Evolutionary conservation across 2,113 vertebrate species (phyloP), one percentile per base, ranked within the genome.

Genomic region (Onychostoma macrolepis): DNA sequence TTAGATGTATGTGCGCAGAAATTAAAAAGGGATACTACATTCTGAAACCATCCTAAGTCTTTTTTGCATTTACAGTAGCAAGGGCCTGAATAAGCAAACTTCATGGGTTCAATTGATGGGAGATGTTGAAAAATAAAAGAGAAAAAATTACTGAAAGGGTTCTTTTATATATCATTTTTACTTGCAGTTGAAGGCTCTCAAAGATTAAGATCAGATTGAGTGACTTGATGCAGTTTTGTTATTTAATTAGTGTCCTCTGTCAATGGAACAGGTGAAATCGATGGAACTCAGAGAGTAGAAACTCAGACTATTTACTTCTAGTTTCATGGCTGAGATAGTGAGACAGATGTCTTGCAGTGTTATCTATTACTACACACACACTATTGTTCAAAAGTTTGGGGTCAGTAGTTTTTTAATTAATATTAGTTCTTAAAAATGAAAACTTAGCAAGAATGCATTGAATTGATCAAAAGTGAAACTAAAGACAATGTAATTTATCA

Each of bases 1-100:
- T 76, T 77, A 85, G 77, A 89, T 82, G 85, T 53, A 78, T 63
- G 36, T 82, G 71, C 61, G 63, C 74, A 85, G 33, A 83, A 30
- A 61, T 80, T 45, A 43, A 75, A 75, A 75, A 79, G 53, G 38
- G 83, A 83, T 86, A 63, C 74, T 80, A 15, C 38, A 83, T 85
- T 81, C 74, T 80, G 0, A 80, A 80, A 38, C 4, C 6, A 15
- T 36, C 50, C 21, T 13, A n/a, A 58, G 19, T 80, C 2, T 6
- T 79, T 19, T 78, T 21, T 12, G 17, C 19, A 36, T 63, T 80
- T 19, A 53, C 13, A 41, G 11, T 56, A 58, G 19, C 30, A 83
- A 78, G 56, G 56, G 38, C 30, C 56, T 80, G 43, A 58, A 83
- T 77, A 26, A 26, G 58, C 17, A 4, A 80, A 78, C 26, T 8